Evolutionary conservation across 1,140 invertebrate genomes (phyloP), one percentile per base, ranked within the genome.

Genomic region (Yoshiicerus persimilis): DNA sequence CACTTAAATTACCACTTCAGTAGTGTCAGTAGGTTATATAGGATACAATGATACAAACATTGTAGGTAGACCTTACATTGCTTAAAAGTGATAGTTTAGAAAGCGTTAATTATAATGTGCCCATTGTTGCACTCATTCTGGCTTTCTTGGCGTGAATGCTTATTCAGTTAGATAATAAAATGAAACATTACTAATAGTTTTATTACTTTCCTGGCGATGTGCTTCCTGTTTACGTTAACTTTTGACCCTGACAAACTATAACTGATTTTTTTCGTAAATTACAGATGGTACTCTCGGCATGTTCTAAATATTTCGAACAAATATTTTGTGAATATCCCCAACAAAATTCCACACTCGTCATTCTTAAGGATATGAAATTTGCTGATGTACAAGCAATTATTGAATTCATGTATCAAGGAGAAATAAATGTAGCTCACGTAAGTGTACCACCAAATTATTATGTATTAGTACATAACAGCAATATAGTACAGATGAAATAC

Each of bases 321-420:
- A 95, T 98, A 90, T 95, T 98, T 90, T 96, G 96, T 86, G 96
- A 97, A 88, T 97, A 97, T 93, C 96, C 97, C 92, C 96, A 96
- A 92, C 96, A 96, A 91, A 96, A 96, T 92, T 96, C 96, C 80
- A 96, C 90, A 4, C 80, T 97, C 89, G 95, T 97, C 84, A 96
- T 97, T 89, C 95, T 97, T 93, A 96, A 96, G 93, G 96, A 97
- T 93, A 95, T 96, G 86, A 96, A 96, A 93, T 97, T 96, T 93
- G 94, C 95, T 88, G 96, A 97, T 93, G 95, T 97, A 89, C 96
- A 96, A 93, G 96, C 96, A 75, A 94, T 98, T 84, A 96, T 98
- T 86, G 96, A 97, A 92, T 98, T 98, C 92, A 98, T 98, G 97
- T 98, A 98, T 93, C 97, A 97, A 92, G 97, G 97, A 90, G 97